Evolutionary conservation across 2,888 invertebrate genomes (phyloP).

Genomic region (Corythucha ciliata): DNA sequence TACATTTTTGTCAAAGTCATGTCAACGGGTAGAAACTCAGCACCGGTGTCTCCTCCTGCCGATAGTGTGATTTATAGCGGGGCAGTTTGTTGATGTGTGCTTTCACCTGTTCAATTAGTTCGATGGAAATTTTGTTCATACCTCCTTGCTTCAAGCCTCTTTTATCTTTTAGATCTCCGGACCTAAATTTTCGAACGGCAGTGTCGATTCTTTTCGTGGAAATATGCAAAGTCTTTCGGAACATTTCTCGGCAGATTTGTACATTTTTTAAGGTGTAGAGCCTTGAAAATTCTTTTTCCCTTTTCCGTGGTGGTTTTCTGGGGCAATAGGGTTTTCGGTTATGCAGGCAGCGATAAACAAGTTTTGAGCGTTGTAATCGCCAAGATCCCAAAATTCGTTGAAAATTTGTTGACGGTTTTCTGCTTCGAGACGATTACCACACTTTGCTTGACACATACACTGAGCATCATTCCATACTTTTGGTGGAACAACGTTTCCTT

Average conservation of each 20-base stretch:
- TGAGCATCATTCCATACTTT: constrained; percentile 7
- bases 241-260: constrained; percentile 20
- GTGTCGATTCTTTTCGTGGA: constrained; percentile 25
- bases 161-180: constrained; percentile 20
- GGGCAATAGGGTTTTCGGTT: constrained; percentile 2
- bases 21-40: constrained; percentile 22
- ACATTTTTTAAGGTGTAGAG: not conserved
- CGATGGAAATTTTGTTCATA: constrained; percentile 19
- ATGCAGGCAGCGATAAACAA: constrained; percentile 8
- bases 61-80: constrained; percentile 28
- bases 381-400: constrained; percentile 9
- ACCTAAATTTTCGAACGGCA: constrained; percentile 20
- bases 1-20: constrained; percentile 28
- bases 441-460: constrained; percentile 4
- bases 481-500: not conserved
- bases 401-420: not conserved
- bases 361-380: constrained; percentile 8
- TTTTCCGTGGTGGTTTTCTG: too few species aligned
- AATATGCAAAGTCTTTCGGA: constrained; percentile 22
- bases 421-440: not conserved
- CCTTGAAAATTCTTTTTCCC: not conserved
- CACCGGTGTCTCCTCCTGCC: constrained; percentile 18
- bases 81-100: constrained; percentile 25
- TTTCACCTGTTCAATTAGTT: constrained; percentile 18
- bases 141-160: constrained; percentile 25